These are phyloP conservation scores for sheep (Ovis aries) DNA, from an alignment of 2,113 vertebrate species.

Conservation along the genomic window ARS-UI_Ramb_v3.0 NC_056066.1:54495501-54496000, in stretches of 20 bases:
- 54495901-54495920: background rate
- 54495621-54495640: no score
- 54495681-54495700: background rate
- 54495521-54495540: background rate
- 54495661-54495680: no score
- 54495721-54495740: accelerated
- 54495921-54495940: background rate
- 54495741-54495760: background rate
- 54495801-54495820: background rate
- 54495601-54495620: background rate
- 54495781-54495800: background rate
- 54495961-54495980: background rate
- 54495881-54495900: background rate
- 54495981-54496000: background rate
- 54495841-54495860: background rate
- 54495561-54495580: background rate
- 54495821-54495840: background rate
- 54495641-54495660: background rate
- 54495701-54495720: background rate
- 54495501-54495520: accelerated
- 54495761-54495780: background rate
- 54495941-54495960: no score
- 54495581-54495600: background rate
- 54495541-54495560: background rate
- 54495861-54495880: background rate